phyloP scores from a whole-genome alignment of 2,888 invertebrate genomes.

The Homarus gammarus region DNA sequence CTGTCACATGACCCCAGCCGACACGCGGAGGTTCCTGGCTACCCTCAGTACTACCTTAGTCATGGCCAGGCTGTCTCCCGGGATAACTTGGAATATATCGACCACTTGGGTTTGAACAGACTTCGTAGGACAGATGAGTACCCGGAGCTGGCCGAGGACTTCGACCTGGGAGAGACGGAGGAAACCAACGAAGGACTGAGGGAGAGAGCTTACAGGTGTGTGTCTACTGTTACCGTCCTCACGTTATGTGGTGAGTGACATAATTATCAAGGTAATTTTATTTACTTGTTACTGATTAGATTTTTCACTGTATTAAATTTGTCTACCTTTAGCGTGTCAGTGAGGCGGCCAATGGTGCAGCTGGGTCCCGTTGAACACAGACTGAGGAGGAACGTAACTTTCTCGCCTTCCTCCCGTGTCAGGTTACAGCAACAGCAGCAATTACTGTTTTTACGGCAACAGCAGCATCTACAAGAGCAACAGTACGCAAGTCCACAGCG shows the following conservation, averaged over 20 bases:
- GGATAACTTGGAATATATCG: conserved; percentile 26
- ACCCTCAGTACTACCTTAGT: neutral
- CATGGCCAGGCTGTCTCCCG: neutral
- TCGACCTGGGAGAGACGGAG: conserved; percentile 7
- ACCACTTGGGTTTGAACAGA: conserved; percentile 51
- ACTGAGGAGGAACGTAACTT: conserved; percentile 53
- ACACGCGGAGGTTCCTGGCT: neutral
- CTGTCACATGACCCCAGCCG: neutral
- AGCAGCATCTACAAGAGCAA: conserved; percentile 12
- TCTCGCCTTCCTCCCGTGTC: conserved; percentile 26
- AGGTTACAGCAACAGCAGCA: conserved; percentile 42
- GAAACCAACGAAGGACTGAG: neutral
- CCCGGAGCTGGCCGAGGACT: conserved; percentile 44
- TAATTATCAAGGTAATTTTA: too few relatives aligned
- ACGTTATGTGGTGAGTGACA: too few relatives aligned
- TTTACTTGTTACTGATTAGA: too few relatives aligned
- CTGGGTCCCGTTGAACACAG: conserved; percentile 25
- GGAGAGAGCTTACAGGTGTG: conserved; percentile 41
- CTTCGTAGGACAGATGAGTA: conserved; percentile 33
- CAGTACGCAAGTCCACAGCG: conserved; percentile 1
- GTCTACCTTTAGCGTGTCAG: conserved; percentile 34
- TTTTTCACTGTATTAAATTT: too few relatives aligned
- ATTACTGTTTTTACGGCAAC: neutral
- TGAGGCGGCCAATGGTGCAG: neutral
- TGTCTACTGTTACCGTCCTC: conserved; percentile 21